Conservation (phyloP, 2,888 invertebrate genomes). For the Esperia sulphurella region DNA sequence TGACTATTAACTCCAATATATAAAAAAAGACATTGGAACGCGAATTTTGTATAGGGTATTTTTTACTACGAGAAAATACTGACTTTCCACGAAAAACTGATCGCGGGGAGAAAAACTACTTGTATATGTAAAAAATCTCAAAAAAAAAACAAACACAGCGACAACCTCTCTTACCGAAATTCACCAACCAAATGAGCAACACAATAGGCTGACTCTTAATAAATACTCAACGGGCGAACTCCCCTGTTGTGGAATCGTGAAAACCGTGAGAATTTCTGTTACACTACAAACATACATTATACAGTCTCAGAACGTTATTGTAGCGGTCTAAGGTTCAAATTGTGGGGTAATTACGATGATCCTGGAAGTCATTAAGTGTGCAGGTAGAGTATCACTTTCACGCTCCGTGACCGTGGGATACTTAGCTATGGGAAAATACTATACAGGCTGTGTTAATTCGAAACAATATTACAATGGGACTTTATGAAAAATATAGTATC, state of each 20-base stretch:
- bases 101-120: no score
- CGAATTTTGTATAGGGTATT: no score
- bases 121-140: no score
- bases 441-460: neutral
- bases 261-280: slow-evolving; percentile 3
- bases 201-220: neutral
- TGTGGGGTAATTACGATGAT: neutral
- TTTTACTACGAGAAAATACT: no score
- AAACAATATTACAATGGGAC: no score
- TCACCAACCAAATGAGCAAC: neutral
- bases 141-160: neutral
- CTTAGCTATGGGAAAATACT: slow-evolving; percentile 13
- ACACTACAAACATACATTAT: neutral
- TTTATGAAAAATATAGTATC: no score
- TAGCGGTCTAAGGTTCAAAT: neutral
- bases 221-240: neutral
- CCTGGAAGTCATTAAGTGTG: neutral
- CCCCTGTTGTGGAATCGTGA: neutral
- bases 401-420: slow-evolving; percentile 23
- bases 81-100: no score
- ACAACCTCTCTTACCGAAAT: neutral
- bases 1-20: no score
- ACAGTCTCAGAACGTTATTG: neutral
- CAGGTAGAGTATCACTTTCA: slow-evolving; percentile 23
- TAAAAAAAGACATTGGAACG: no score